Base-by-base conservation (phyloP, 92 coral and sea anemone species). In the Epizoanthus rinbou region DNA sequence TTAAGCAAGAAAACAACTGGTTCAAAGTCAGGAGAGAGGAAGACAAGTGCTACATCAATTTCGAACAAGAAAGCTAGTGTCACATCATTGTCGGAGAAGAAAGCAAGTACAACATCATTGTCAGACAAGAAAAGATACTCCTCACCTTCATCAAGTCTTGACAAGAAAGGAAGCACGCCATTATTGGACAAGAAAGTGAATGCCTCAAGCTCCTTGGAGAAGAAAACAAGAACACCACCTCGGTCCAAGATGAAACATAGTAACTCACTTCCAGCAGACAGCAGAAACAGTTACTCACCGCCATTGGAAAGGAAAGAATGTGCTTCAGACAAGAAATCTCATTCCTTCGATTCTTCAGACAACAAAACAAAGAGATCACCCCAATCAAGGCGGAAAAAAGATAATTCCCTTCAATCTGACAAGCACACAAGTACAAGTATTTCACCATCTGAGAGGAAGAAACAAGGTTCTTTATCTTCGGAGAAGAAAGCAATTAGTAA, bases 321-420 rank as follows among this genome's bases (percentile, higher is more conserved):
- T 23, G n/a, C 18, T 22, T 60, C 16, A 39, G 54, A 11, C 15
- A 62, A 35, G 59, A 62, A 63, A 78, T 43, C 5, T 63, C 5
- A 18, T 62, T 11, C 81, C 13, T 6, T 25, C 50, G n/a, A 24
- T 41, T 60, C 54, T 25, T 43, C 45, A 21, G 17, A 62, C 19
- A 62, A 41, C 16, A 69, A 63, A 43, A 60, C 21, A 57, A 63
- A 60, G 59, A 62, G 24, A 0, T 62, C 82, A 21, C 57, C 47
- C 8, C 70, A 35, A 43, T 62, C 71, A 17, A 33, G 66, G 17
- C 39, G 13, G 4, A 78, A 43, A 21, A 43, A 43, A 62, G 47
- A 35, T 14, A 78, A 23, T 25, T 78, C 82, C 6, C 82, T 78
- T 78, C 45, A 60, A 23, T 69, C 82, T 11, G 82, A 78, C 22